These are phyloP conservation scores for Habroteleia sp. DNA, from an alignment of 2,888 invertebrate species.

Conservation along the genomic window DNA sequence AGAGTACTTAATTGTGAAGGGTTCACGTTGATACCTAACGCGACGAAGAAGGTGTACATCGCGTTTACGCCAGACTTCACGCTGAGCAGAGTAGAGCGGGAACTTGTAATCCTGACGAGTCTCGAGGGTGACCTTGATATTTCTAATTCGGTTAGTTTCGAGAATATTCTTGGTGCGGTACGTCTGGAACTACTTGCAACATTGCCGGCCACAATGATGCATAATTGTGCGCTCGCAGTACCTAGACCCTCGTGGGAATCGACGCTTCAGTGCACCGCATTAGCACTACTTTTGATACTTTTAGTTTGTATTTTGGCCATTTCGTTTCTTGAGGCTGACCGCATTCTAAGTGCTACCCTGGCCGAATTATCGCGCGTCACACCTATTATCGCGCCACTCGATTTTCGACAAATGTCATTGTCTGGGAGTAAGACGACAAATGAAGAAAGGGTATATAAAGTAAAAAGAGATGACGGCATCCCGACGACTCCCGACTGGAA, in stretches of 20 bases:
- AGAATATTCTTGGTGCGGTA: slow-evolving; percentile 67
- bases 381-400: slow-evolving; percentile 84
- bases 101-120: slow-evolving; percentile 85
- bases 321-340: slow-evolving; percentile 87
- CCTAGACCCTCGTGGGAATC: slow-evolving; percentile 90
- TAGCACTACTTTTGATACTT: slow-evolving; percentile 84
- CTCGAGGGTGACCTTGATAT: slow-evolving; percentile 76
- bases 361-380: slow-evolving; percentile 82
- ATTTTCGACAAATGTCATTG: slow-evolving; percentile 83
- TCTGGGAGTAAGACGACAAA: background rate
- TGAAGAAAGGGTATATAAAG: slow-evolving; percentile 13
- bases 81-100: slow-evolving; percentile 86
- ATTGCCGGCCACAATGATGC: slow-evolving; percentile 85
- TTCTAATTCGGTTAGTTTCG: slow-evolving; percentile 5
- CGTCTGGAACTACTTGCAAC: slow-evolving; percentile 79
- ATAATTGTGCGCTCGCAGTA: slow-evolving; percentile 86
- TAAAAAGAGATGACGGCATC: slow-evolving; percentile 69
- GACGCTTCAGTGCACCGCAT: slow-evolving; percentile 85
- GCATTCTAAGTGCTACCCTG: slow-evolving; percentile 84
- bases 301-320: slow-evolving; percentile 86
- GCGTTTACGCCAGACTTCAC: slow-evolving; percentile 95
- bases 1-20: slow-evolving; percentile 88
- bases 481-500: slow-evolving; percentile 73
- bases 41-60: slow-evolving; percentile 89
- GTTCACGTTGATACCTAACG: slow-evolving; percentile 87